These are phyloP conservation scores for Rhegmatorhina hoffmannsi DNA, from an alignment of 2,113 vertebrate genomes.

Conservation along the genomic window DNA sequence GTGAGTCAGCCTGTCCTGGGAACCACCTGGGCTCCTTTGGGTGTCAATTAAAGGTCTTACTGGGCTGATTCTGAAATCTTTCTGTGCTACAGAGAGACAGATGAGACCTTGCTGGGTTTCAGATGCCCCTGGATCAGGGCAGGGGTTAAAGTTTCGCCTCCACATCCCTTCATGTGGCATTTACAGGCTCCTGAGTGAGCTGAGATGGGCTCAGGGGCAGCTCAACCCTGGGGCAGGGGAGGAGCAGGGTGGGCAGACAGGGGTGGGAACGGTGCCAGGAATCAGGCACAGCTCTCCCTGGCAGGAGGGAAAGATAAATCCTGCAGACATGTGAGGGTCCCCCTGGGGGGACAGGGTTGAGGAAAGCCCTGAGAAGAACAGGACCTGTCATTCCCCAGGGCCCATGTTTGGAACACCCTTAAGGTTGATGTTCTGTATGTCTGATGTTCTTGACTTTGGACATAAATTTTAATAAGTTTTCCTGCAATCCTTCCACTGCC, in stretches of 20 bases:
- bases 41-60: background rate
- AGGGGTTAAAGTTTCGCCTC: background rate
- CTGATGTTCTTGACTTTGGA: no score
- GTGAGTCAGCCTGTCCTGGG: background rate
- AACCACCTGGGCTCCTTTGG: accelerated
- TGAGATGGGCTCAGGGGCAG: background rate
- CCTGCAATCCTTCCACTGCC: no score
- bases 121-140: background rate
- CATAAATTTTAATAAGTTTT: no score
- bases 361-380: no score
- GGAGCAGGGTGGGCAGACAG: background rate
- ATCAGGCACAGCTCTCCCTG: background rate
- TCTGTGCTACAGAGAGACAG: background rate
- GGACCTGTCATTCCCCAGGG: no score
- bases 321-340: no score
- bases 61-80: background rate
- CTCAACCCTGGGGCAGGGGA: background rate
- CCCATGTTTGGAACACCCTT: no score
- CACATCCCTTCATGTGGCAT: background rate
- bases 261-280: background rate
- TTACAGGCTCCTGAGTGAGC: background rate
- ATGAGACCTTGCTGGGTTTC: background rate
- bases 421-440: no score
- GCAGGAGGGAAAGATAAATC: no score
- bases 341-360: no score